These are phyloP conservation scores for Ammodytes dubius DNA, from an alignment of 2,113 vertebrate species.

Conservation along the genomic window DNA sequence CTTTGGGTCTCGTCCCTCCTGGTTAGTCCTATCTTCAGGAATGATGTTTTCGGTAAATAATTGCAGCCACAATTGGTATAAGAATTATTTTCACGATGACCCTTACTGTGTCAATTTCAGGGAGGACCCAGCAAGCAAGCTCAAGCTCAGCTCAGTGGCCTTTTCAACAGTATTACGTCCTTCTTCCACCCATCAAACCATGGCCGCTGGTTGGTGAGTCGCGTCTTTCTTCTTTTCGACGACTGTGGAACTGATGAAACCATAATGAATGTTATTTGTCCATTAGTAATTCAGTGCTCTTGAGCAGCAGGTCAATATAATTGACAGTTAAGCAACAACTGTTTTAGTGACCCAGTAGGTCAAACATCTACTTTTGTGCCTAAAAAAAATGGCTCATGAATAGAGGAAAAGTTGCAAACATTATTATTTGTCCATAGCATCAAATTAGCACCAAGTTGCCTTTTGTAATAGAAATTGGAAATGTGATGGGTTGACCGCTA, in stretches of 20 bases:
- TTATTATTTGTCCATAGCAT: neutral
- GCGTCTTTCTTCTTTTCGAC: neutral
- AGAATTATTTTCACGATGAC: neutral
- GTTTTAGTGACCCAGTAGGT: neutral
- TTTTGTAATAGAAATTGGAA: neutral
- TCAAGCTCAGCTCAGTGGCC: slow-evolving; percentile 93
- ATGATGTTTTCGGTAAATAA: neutral
- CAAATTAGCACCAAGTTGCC: neutral
- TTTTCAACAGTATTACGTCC: slow-evolving; percentile 96
- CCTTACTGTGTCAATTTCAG: slow-evolving; percentile 77
- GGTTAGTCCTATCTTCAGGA: slow-evolving; percentile 82
- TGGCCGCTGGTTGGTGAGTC: slow-evolving; percentile 97
- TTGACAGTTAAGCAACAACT: neutral
- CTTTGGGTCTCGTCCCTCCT: slow-evolving; percentile 98
- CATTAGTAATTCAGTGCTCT: neutral
- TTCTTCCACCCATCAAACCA: slow-evolving; percentile 99
- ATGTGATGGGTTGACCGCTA: neutral
- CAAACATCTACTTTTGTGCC: neutral
- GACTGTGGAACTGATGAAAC: neutral
- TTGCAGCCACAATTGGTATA: neutral
- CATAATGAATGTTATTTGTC: neutral
- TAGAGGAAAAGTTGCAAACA: neutral
- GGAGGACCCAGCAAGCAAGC: slow-evolving; percentile 96
- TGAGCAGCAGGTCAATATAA: neutral
- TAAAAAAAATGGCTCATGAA: neutral